A percentile compares a stretch with the other conserved stretches of the same genome.
These are phyloP conservation scores for Pipistrellus pygmaeus DNA, from an alignment of 2,797 vertebrate genomes.

Conservation along the genomic window DNA sequence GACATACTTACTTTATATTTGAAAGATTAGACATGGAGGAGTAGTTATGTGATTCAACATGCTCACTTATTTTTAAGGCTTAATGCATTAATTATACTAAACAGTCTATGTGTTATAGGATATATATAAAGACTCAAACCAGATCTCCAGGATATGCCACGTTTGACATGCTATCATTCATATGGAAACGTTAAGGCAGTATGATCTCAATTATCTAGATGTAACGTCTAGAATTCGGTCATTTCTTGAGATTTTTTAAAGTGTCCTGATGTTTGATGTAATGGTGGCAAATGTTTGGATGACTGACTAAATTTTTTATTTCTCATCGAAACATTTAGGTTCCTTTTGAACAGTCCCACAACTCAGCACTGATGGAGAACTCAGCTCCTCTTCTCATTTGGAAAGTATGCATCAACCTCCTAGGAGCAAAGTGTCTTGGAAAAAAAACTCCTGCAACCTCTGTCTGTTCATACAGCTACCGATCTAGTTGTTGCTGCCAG, in stretches of 20 bases:
- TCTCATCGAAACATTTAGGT: not conserved
- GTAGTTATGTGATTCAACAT: not conserved
- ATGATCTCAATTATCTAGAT: slow-evolving; percentile 40
- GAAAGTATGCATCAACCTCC: not conserved
- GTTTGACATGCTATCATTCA: not conserved
- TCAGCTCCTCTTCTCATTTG: not conserved
- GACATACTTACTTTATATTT: not conserved
- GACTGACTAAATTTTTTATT: not conserved
- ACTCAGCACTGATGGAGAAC: not conserved
- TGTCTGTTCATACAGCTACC: not conserved
- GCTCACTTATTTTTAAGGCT: slow-evolving; percentile 37
- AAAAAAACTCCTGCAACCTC: not conserved
- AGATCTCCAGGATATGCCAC: not conserved
- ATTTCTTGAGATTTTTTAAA: slow-evolving; percentile 55
- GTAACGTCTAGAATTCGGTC: slow-evolving; percentile 49
- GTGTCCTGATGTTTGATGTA: not conserved
- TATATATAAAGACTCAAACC: not conserved
- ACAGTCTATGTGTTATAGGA: not conserved
- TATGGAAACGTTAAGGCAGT: not conserved
- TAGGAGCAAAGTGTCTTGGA: not conserved
- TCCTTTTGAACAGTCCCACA: not conserved
- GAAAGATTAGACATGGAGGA: not conserved
- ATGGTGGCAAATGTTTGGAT: slow-evolving; percentile 50
- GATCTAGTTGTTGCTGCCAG: not conserved
- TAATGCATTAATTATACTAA: not conserved